phyloP scores from a whole-genome alignment of 2,888 invertebrate species.

The Mongoloraphidia duomilia region DNA sequence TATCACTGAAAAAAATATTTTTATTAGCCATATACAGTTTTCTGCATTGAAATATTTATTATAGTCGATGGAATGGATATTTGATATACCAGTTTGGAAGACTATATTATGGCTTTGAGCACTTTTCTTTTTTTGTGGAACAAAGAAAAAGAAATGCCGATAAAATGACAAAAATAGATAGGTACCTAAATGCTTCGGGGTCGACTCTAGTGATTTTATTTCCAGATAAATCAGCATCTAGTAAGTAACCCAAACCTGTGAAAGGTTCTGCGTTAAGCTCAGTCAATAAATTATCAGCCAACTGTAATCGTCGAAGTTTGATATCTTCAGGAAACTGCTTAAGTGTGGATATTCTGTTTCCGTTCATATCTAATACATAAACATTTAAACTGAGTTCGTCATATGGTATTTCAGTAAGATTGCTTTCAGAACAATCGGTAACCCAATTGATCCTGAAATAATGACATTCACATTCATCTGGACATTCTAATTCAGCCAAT shows the following conservation, averaged over 20 bases:
- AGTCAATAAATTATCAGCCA: constrained; percentile 50
- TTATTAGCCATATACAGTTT: constrained; percentile 17
- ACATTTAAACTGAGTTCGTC: constrained; percentile 54
- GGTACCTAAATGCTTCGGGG: constrained; percentile 51
- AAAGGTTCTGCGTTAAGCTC: constrained; percentile 46
- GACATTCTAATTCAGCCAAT: constrained; percentile 51
- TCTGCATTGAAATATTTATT: too few relatives aligned
- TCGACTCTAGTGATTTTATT: constrained; percentile 49
- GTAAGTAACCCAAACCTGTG: constrained; percentile 46
- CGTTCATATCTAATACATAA: constrained; percentile 55
- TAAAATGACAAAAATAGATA: too few relatives aligned
- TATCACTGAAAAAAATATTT: constrained; percentile 37
- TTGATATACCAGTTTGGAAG: constrained; percentile 2
- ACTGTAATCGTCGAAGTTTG: constrained; percentile 51
- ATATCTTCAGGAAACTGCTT: constrained; percentile 50
- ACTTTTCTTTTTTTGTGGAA: too few relatives aligned
- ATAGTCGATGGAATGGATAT: neutral
- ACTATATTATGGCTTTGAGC: too few relatives aligned
- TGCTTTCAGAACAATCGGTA: constrained; percentile 61
- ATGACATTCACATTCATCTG: constrained; percentile 60
- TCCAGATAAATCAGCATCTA: constrained; percentile 54
- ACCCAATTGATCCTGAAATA: constrained; percentile 65
- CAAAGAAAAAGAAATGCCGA: constrained; percentile 4
- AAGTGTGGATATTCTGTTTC: constrained; percentile 45
- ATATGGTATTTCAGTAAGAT: constrained; percentile 52